A percentile compares a stretch with the other conserved stretches of the same genome.
Conservation (phyloP, 2,113 vertebrate genomes). For the Cavia porcellus region DNA sequence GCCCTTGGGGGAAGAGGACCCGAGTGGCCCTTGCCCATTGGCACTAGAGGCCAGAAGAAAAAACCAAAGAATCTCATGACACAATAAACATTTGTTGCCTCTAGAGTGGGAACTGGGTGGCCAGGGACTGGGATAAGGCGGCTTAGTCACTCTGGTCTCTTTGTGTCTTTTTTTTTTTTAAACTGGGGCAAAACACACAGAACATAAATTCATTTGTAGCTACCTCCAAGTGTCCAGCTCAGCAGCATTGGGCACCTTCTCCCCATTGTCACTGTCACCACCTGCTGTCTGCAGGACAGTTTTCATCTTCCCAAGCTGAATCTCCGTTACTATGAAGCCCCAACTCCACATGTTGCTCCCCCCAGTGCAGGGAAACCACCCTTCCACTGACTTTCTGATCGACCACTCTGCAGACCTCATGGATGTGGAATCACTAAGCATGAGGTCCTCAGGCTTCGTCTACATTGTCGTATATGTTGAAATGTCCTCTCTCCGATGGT, state of each 20-base stretch:
- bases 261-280: neutral
- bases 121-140: neutral
- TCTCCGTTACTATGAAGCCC: neutral
- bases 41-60: neutral
- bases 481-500: neutral
- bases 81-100: neutral
- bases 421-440: neutral
- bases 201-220: neutral
- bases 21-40: neutral
- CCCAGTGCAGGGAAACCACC: neutral
- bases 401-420: rapidly evolving
- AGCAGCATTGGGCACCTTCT: neutral
- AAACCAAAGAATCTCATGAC: neutral
- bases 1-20: neutral
- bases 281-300: neutral
- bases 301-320: neutral
- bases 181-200: neutral
- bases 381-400: neutral
- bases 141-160: neutral
- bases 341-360: rapidly evolving
- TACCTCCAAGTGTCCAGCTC: neutral
- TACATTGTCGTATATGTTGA: rapidly evolving
- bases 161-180: neutral
- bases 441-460: neutral
- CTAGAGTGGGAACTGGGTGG: too few species aligned